Base-by-base conservation (phyloP, 2,113 vertebrate genomes). In the Clupea harengus region DNA sequence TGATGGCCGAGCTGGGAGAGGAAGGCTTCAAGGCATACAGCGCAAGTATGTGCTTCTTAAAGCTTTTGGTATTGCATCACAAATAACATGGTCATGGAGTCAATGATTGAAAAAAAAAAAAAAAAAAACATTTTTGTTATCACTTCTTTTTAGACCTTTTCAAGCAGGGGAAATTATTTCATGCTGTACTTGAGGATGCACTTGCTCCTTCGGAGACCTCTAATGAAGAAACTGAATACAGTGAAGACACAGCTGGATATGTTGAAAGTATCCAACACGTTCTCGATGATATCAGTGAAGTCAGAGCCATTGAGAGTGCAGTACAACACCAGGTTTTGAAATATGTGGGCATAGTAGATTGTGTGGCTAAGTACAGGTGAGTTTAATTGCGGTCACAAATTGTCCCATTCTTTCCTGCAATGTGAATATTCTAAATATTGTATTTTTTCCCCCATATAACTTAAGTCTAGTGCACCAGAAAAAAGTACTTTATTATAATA, bases 361-460 rank as follows among this genome's bases (percentile, higher is more conserved):
- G 98, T 1, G 96, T 99, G 45, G 98, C 98, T 72, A 92, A 95
- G 28, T 99, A 98, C 93, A 96, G 95, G 98, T 99, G 82, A 54
- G 54, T 47, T 67, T 28, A 32, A 13, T 39, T 78, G 28, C 72
- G 39, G 9, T 11, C 72, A 78, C 72, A 39, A 3, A 39, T 78
- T 39, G 39, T 2, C 13, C 28, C 20, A 57, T 20, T 57, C 18
- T 57, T 57, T 20, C 54, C 18, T 39, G 39, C 39, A 39, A 39
- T 39, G 39, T 39, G 39, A 39, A 39, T 39, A 39, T 39, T 39
- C 39, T 39, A 39, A 39, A 39, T 39, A 39, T 39, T 39, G 1
- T 39, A 39, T 1, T 39, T 39, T 1, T 39, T 39, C 2, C 39
- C 39, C 39, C 39, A 39, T 39, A 39, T 39, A 39, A 39, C 39